Evolutionary conservation across 2,797 vertebrate genomes (phyloP), one percentile per base, ranked within the genome.

Genomic region (Molossus molossus): DNA sequence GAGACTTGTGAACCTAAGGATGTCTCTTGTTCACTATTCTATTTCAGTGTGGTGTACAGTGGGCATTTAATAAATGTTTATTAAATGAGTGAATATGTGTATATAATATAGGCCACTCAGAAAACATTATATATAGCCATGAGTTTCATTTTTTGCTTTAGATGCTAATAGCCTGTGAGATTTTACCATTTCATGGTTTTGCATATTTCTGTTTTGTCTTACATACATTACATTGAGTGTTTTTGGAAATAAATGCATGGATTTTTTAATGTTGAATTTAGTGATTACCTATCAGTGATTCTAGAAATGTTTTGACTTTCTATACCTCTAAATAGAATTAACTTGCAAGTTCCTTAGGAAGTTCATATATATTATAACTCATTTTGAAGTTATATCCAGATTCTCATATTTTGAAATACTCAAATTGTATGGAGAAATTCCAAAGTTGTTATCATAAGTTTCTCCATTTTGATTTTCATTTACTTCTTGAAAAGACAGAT

Each of bases 331-430:
- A 86, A 37, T 92, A 60, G 76, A 97, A 91, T 62, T 80, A 79
- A 70, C 53, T 77, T 82, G 7, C 3, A 80, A 48, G 23, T 72
- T 93, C 53, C 60, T 81, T 84, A 83, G 18, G 72, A 76, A 81
- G 25, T 75, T 94, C 10, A 72, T 57, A 21, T 87, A 27, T 81
- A 23, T 57, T 80, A 77, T 90, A 77, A 55, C 83, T 91, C 25
- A 92, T n/a, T 60, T 90, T 94, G 29, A 79, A 73, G 25, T 92
- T 60, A 53, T 94, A 87, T 33, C 25, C 37, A 80, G 50, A 88
- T 84, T 83, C 45, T 92, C 48, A 25, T 60, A 64, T 96, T 97
- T 97, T 75, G 88, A 72, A 95, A 82, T 60, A 70, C 25, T 83
- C 65, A 82, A 6, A 70, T n/a, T 88, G 92, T 70, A 73, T 81